Evolutionary conservation across 2,797 vertebrate species (phyloP), one percentile per base, ranked within the genome.

Genomic region (Platalea minor): DNA sequence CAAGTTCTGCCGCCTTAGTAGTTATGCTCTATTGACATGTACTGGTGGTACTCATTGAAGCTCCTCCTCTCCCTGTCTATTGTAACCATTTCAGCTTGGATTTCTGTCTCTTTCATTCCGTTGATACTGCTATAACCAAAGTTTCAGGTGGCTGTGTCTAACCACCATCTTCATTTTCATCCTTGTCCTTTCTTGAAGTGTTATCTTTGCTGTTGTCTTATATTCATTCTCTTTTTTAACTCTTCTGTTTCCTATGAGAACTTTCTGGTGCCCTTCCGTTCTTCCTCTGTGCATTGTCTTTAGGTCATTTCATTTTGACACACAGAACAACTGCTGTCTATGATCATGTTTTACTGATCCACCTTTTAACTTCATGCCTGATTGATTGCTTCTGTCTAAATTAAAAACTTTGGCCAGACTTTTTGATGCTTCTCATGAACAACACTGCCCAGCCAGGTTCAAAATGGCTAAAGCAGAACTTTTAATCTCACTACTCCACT

Each of bases 11-110:
- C 3, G 13, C 4, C 41, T 61, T 61, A 57, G 53, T 81, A 60
- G 37, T 78, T 83, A 3, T 0, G 2, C 7, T 78, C 13, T 78
- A 0, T 28, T 85, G 74, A 51, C 2, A 1, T 17, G 8, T 11
- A 18, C 29, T 33, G n/a, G 15, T 76, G 17, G 12, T 69, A 21
- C 37, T 79, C 18, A 2, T 0, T 65, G 37, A 45, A 82, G 41
- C 69, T 89, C 17, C 11, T 70, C 21, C 60, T 73, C 12, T 90
- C 10, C 67, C 43, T 74, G 17, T 45, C 14, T 67, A 0, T 54
- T 76, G 17, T 72, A 60, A 74, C 41, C 8, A 11, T 43, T 86
- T 88, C 45, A 68, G 23, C 23, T 81, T 87, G 61, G 43, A 41
- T 81, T 81, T 77, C 17, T 72, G 41, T 87, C 59, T 61, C n/a